These are phyloP conservation scores for Caenorhabditis sp. DNA, from an alignment of 2,888 invertebrate species.

Conservation along the genomic window DNA sequence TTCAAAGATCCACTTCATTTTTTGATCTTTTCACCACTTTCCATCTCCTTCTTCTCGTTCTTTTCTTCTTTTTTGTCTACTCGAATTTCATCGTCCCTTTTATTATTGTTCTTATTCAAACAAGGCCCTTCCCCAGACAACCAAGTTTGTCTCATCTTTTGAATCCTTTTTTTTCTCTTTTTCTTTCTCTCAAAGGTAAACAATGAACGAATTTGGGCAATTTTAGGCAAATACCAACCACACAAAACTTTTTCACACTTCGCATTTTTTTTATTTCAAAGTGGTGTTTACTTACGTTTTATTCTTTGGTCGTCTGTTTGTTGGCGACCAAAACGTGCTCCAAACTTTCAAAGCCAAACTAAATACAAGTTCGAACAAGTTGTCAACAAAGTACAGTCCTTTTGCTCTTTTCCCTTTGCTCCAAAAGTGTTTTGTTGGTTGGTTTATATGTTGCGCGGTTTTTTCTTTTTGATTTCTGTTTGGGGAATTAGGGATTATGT, in stretches of 20 bases:
- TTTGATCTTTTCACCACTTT: neutral
- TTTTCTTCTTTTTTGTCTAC: neutral
- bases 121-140: neutral
- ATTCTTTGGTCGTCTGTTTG: neutral
- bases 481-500: neutral
- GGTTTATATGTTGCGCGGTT: too few species aligned
- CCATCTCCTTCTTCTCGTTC: neutral
- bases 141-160: neutral
- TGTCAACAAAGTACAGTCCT: too few species aligned
- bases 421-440: too few species aligned
- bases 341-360: too few species aligned
- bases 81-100: neutral
- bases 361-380: too few species aligned
- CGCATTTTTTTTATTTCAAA: neutral
- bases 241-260: neutral
- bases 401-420: too few species aligned
- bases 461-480: neutral
- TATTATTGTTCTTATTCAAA: neutral
- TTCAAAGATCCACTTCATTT: neutral
- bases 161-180: neutral
- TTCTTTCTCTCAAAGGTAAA: neutral
- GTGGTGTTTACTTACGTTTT: neutral
- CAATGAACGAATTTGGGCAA: conserved; percentile 1
- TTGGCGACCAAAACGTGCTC: too few species aligned
- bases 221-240: neutral